Conservation (phyloP, 2,888 invertebrate genomes). For the Prostheceraeus crozeri region DNA sequence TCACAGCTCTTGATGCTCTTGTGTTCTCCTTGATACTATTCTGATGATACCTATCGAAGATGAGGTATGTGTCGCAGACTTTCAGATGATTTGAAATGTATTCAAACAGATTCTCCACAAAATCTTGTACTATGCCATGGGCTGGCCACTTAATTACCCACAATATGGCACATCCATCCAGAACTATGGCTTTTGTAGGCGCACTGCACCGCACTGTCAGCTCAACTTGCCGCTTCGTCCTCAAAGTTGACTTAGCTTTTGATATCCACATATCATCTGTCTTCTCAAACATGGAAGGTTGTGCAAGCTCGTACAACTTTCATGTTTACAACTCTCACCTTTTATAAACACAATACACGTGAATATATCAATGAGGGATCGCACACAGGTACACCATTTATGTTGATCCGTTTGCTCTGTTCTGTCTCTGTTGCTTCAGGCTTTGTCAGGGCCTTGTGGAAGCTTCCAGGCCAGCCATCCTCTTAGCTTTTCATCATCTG, state of each 20-base stretch:
- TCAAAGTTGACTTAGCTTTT: constrained; percentile 33
- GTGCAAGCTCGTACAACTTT: too few species aligned
- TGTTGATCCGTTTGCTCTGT: too few species aligned
- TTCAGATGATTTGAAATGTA: constrained; percentile 12
- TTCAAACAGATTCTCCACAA: background rate
- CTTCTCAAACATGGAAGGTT: constrained; percentile 36
- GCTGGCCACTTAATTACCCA: constrained; percentile 31
- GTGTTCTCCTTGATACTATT: constrained; percentile 9
- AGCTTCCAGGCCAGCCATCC: too few species aligned
- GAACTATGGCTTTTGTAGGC: constrained; percentile 4
- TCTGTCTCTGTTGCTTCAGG: too few species aligned
- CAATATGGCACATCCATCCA: too few species aligned
- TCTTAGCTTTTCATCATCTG: too few species aligned
- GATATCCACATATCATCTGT: constrained; percentile 34
- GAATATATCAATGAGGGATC: too few species aligned
- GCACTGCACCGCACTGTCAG: background rate
- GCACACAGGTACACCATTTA: too few species aligned
- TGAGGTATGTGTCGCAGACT: constrained; percentile 9
- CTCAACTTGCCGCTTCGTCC: constrained; percentile 37
- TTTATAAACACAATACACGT: too few species aligned
- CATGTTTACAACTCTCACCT: too few species aligned
- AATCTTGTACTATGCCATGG: constrained; percentile 12
- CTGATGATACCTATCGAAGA: constrained; percentile 14
- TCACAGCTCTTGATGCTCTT: constrained; percentile 9
- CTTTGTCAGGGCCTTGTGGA: too few species aligned